Conservation (phyloP, 2,797 vertebrate genomes). For the Phoebastria nigripes region DNA sequence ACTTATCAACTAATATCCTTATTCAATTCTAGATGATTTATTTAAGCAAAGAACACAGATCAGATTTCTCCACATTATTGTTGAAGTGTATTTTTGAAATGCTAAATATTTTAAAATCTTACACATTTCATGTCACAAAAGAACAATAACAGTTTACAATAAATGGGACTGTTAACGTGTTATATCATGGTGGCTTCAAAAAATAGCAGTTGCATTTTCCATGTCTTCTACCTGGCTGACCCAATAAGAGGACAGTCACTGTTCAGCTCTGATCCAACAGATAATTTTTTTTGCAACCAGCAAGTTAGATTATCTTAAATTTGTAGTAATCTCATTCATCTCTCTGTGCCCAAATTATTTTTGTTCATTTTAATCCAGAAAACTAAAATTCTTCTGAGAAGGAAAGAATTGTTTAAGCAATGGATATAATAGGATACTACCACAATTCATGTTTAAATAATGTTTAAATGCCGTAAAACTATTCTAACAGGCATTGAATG, state of each 20-base stretch:
- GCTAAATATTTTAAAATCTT: neutral
- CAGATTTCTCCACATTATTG: neutral
- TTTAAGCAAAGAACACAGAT: neutral
- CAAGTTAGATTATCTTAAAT: neutral
- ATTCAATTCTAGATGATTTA: neutral
- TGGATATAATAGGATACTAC: neutral
- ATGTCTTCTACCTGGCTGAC: neutral
- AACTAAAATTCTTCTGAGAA: neutral
- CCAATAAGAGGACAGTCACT: neutral
- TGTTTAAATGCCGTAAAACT: neutral
- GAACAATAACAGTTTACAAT: neutral
- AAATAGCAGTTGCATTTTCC: neutral
- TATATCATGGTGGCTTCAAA: neutral
- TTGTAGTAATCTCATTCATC: neutral
- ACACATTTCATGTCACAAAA: neutral
- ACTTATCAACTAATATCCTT: neutral
- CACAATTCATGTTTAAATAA: neutral
- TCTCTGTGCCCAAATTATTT: neutral
- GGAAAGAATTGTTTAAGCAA: neutral
- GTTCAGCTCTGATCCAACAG: neutral
- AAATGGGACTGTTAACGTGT: neutral
- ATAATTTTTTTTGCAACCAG: neutral
- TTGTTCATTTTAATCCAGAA: neutral
- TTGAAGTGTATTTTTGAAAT: neutral
- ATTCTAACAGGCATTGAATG: neutral